Conservation (phyloP, 2,888 invertebrate genomes). For the Mayetiola destructor region DNA sequence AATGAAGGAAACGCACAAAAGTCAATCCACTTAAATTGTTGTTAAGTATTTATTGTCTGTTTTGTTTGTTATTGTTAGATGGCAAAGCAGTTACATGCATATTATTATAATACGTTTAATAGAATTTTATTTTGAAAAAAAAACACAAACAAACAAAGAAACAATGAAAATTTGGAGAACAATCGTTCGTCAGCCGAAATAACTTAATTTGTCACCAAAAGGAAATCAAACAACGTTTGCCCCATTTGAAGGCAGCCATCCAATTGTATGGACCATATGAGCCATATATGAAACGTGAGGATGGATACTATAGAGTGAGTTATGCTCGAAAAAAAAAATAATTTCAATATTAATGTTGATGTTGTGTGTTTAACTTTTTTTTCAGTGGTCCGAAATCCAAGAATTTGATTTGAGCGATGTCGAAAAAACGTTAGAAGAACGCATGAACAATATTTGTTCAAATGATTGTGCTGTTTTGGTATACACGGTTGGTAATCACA, state of each 20-base stretch:
- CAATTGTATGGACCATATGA: constrained; percentile 34
- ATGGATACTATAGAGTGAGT: constrained; percentile 33
- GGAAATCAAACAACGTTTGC: constrained; percentile 49
- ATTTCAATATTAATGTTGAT: background rate
- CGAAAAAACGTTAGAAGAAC: constrained; percentile 50
- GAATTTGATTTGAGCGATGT: constrained; percentile 55
- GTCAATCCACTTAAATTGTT: constrained; percentile 4
- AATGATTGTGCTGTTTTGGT: constrained; percentile 79
- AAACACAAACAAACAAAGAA: background rate
- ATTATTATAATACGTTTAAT: background rate
- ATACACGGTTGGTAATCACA: constrained; percentile 60
- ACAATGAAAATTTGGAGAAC: background rate
- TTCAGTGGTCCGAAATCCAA: constrained; percentile 66
- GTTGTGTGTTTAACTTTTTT: constrained; percentile 20
- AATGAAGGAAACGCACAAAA: too few species aligned
- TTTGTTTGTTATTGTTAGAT: too few species aligned
- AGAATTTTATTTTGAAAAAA: background rate
- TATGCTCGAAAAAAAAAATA: background rate
- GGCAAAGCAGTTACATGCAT: too few species aligned
- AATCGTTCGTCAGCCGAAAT: too few species aligned
- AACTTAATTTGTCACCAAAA: too few species aligned
- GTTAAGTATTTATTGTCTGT: constrained; percentile 9
- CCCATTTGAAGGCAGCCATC: constrained; percentile 63
- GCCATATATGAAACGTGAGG: constrained; percentile 30
- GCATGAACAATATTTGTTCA: constrained; percentile 52